Conservation (phyloP, 64 coral and sea anemone species). For the Porites lutea region DNA sequence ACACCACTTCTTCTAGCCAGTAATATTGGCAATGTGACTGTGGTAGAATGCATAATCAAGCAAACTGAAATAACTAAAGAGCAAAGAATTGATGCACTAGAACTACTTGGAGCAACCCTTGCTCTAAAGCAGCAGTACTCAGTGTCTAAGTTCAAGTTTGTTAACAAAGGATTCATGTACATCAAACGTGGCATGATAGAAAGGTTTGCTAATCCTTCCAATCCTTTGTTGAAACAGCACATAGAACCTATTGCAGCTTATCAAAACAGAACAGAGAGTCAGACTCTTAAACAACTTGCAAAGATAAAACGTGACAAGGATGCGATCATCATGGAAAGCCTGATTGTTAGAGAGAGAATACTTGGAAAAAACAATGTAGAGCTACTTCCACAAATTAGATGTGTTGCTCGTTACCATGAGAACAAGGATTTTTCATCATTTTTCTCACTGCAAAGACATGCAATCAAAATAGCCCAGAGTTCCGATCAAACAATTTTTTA, state of each 20-base stretch:
- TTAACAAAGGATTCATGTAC: slow-evolving; percentile 25
- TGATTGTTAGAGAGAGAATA: slow-evolving; percentile 64
- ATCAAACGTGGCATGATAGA: slow-evolving; percentile 30
- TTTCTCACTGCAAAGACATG: slow-evolving; percentile 26
- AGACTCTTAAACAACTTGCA: slow-evolving; percentile 42
- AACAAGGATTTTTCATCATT: not conserved
- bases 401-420: slow-evolving; percentile 22
- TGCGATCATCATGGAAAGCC: slow-evolving; percentile 40
- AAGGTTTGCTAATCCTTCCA: not conserved
- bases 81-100: slow-evolving; percentile 37
- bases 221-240: not conserved
- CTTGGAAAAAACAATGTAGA: slow-evolving; percentile 20
- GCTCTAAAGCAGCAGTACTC: too few relatives aligned
- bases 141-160: too few relatives aligned
- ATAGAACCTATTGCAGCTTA: slow-evolving; percentile 25
- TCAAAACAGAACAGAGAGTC: slow-evolving; percentile 47
- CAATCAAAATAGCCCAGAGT: slow-evolving; percentile 26
- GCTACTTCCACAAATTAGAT: not conserved
- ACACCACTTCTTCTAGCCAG: too few relatives aligned
- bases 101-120: slow-evolving; percentile 56
- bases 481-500: not conserved
- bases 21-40: too few relatives aligned
- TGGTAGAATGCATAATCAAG: slow-evolving; percentile 52
- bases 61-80: not conserved
- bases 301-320: not conserved